Percentiles rank a stretch among this genome's conserved stretches.
These are phyloP conservation scores for Polia nebulosa DNA, from an alignment of 2,888 invertebrate genomes.

Conservation along the genomic window DNA sequence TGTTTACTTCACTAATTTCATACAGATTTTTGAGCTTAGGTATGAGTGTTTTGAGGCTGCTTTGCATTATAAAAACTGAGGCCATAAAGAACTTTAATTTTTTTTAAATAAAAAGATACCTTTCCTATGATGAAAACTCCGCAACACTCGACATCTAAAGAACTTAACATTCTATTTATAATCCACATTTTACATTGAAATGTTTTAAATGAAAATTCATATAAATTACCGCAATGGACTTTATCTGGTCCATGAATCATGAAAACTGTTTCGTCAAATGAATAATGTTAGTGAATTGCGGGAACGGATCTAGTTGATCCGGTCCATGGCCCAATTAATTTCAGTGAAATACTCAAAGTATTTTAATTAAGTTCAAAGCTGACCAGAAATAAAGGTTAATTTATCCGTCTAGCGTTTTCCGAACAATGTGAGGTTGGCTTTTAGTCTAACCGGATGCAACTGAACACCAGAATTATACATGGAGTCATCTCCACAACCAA, in stretches of 20 bases:
- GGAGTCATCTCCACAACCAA: neutral
- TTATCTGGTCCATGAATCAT: conserved; percentile 43
- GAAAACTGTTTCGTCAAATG: conserved; percentile 51
- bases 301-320: conserved; percentile 47
- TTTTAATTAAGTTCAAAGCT: conserved; percentile 63
- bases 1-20: too few relatives aligned
- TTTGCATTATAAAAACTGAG: neutral
- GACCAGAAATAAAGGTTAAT: conserved; percentile 53
- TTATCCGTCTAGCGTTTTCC: neutral
- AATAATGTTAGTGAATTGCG: conserved; percentile 42
- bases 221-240: conserved; percentile 16
- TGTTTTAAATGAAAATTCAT: conserved; percentile 30
- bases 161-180: neutral
- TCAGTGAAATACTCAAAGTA: conserved; percentile 54
- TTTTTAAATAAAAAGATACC: neutral
- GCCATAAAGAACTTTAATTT: too few relatives aligned
- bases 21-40: too few relatives aligned
- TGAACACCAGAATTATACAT: too few relatives aligned
- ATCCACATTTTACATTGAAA: conserved; percentile 11
- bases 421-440: neutral
- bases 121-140: neutral
- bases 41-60: too few relatives aligned
- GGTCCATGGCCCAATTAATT: conserved; percentile 53
- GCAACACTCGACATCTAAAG: neutral
- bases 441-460: neutral